Evolutionary conservation across 2,113 vertebrate genomes (phyloP).

Genomic region (Elanoides forficatus): DNA sequence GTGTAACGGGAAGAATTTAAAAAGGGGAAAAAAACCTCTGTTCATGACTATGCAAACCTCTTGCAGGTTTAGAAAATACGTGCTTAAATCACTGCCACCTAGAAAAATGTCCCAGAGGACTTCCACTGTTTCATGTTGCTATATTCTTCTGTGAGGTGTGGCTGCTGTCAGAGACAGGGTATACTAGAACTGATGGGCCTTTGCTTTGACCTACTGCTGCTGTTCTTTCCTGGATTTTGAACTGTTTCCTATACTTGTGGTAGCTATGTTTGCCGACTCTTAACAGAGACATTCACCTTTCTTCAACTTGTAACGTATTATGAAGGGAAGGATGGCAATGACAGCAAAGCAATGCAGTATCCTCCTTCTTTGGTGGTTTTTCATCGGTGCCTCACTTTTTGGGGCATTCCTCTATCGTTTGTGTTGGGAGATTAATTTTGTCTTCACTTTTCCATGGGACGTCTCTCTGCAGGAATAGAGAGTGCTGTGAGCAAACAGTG

Average conservation of each 20-base stretch:
- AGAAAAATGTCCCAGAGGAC: background rate
- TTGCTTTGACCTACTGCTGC: background rate
- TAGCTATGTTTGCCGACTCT: background rate
- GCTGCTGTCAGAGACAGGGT: background rate
- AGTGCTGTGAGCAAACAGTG: background rate
- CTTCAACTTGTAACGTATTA: rapidly evolving
- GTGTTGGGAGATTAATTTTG: background rate
- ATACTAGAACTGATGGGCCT: background rate
- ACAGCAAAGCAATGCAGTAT: background rate
- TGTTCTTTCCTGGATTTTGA: background rate
- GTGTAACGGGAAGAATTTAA: background rate
- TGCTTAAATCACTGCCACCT: background rate
- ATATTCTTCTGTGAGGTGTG: background rate
- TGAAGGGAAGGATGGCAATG: background rate
- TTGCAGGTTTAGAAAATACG: background rate
- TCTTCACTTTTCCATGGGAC: background rate
- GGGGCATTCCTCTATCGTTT: background rate
- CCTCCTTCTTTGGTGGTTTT: background rate
- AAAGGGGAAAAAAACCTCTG: no score
- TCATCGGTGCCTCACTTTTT: rapidly evolving
- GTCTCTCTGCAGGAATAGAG: background rate
- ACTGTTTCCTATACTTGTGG: background rate
- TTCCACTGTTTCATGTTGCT: background rate
- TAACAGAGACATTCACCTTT: background rate
- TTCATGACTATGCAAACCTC: background rate